phyloP scores from a whole-genome alignment of 2,113 vertebrate species.

The Empidonax traillii region DNA sequence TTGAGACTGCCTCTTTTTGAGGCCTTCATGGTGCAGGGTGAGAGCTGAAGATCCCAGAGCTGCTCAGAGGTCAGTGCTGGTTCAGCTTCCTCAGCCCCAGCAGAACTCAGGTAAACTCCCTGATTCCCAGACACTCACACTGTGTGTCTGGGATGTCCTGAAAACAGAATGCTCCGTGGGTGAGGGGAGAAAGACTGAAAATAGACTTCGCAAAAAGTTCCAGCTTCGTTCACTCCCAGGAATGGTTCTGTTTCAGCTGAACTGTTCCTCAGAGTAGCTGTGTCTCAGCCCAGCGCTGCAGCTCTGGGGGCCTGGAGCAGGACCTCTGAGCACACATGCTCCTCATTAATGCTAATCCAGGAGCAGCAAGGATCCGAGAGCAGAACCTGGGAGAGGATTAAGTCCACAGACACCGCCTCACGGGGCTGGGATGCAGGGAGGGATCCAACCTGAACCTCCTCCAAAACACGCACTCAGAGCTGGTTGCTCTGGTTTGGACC shows the following conservation, averaged over 20 bases:
- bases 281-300: background rate
- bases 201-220: background rate
- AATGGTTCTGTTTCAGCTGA: background rate
- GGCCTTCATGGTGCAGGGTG: background rate
- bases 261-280: background rate
- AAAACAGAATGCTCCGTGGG: background rate
- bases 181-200: background rate
- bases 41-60: background rate
- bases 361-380: background rate
- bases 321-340: slow-evolving; percentile 39
- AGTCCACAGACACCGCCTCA: background rate
- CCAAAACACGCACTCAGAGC: background rate
- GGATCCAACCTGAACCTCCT: background rate
- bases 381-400: background rate
- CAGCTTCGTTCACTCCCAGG: background rate
- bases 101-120: background rate
- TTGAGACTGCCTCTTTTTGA: background rate
- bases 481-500: slow-evolving; percentile 26
- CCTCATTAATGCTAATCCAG: slow-evolving; percentile 37
- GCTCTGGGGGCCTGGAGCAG: background rate
- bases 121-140: background rate
- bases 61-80: background rate
- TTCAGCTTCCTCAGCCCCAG: background rate
- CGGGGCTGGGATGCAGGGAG: background rate
- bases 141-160: background rate